Base-by-base conservation (phyloP, 2,797 vertebrate species). In the Chelonia mydas region DNA sequence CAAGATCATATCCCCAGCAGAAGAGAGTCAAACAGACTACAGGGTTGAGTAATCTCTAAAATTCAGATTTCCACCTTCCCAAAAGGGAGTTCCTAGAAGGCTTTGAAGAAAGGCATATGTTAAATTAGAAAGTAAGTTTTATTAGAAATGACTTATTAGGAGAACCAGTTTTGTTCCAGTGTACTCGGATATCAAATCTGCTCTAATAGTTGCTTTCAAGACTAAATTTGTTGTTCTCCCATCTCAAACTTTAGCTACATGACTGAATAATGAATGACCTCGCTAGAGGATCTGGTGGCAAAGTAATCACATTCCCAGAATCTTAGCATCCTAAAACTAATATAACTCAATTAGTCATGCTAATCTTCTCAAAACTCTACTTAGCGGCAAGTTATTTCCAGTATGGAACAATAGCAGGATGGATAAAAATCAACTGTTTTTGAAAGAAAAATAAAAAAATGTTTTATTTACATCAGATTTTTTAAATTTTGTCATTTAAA, bases 141-240 rank as follows among this genome's bases (percentile, higher is more conserved):
- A 92, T 88, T 93, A 93, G 88, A 90, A 93, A 84, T 45, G 81
- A 88, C 88, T 92, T 90, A 61, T 90, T 88, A 86, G 79, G 90
- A 41, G 93, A 90, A 95, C 33, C 83, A 90, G 45, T 17, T 2
- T 25, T 25, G 31, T 89, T 81, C 77, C 68, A 89, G 50, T 7
- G 83, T 82, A 77, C 76, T 45, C 82, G 50, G 77, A 61, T 10
- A 68, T 27, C 1, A 78, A 72, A 85, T 96, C 88, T 89, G 47
- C 83, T 88, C 28, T 5, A 45, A 19, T 19, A 77, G 11, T 90
- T 68, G 3, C 81, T 88, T 87, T 74, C 55, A 6, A 11, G 37
- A 49, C 28, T 0, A 72, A 7, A 41, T 47, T 41, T 83, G 23
- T 21, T 45, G 51, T 95, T 87, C 92, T 65, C 81, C 33, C 47